These are phyloP conservation scores for Atta texana DNA, from an alignment of 1,140 invertebrate species.

Conservation along the genomic window DNA sequence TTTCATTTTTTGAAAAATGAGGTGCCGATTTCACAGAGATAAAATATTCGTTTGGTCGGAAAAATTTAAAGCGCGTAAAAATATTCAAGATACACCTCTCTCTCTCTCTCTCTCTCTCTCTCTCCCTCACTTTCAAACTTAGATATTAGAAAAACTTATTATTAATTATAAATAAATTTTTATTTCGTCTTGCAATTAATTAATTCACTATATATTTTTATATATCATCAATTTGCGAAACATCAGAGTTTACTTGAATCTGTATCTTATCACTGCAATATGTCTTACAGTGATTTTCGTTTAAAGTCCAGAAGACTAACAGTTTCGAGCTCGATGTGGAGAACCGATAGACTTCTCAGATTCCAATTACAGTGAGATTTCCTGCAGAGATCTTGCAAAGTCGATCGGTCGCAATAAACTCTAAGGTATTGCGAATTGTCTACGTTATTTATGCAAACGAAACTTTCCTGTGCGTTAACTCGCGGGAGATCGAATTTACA, in stretches of 20 bases:
- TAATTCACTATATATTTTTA: not conserved
- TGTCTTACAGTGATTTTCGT: slow-evolving; percentile 1
- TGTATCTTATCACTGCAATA: not conserved
- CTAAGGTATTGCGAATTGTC: slow-evolving; percentile 55
- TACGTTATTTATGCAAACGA: slow-evolving; percentile 62
- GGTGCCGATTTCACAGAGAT: too few species aligned
- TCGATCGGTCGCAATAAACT: slow-evolving; percentile 53
- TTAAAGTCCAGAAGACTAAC: slow-evolving; percentile 29
- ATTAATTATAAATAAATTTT: not conserved
- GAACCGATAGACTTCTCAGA: slow-evolving; percentile 36
- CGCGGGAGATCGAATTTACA: slow-evolving; percentile 60
- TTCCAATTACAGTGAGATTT: slow-evolving; percentile 58
- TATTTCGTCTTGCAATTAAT: not conserved
- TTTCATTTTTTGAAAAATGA: too few species aligned
- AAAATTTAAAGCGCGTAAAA: too few species aligned
- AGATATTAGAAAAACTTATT: not conserved
- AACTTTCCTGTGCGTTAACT: slow-evolving; percentile 56
- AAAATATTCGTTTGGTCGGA: too few species aligned
- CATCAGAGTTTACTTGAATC: not conserved
- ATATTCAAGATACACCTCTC: not conserved
- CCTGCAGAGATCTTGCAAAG: slow-evolving; percentile 19
- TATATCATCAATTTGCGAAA: not conserved
- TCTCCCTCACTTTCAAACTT: not conserved
- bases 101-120: not conserved
- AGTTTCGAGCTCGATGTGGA: not conserved